phyloP scores from a whole-genome alignment of 1,140 invertebrate species.

The Panulirus ornatus region DNA sequence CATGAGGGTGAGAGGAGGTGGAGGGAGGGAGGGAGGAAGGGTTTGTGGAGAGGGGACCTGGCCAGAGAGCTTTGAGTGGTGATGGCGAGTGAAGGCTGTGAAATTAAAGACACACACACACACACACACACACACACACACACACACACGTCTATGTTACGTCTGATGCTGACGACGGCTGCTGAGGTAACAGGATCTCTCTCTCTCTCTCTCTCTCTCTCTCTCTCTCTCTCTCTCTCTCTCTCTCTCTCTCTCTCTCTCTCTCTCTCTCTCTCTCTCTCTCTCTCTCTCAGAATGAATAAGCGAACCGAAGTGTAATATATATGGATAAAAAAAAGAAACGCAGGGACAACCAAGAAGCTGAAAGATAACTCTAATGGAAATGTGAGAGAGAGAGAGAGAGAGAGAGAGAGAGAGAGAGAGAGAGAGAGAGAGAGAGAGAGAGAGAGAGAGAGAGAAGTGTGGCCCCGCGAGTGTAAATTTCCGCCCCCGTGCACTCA shows the following conservation, averaged over 20 bases:
- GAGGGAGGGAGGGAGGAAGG: background rate
- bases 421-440: background rate
- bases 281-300: background rate
- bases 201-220: conserved; percentile 43
- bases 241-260: conserved; percentile 53
- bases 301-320: too few relatives aligned
- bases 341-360: too few relatives aligned
- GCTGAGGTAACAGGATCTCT: conserved; percentile 22
- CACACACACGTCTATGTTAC: too few relatives aligned
- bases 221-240: conserved; percentile 33
- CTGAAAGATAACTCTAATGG: too few relatives aligned
- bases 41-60: too few relatives aligned
- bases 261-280: conserved; percentile 48
- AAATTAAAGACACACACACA: conserved; percentile 59
- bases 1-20: background rate
- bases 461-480: too few relatives aligned
- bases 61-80: background rate
- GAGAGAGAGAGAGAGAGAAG: conserved; percentile 40
- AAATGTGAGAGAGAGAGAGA: background rate
- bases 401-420: background rate
- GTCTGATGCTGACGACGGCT: too few relatives aligned
- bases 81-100: conserved; percentile 55
- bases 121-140: conserved; percentile 45
- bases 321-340: too few relatives aligned
- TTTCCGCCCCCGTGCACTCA: too few relatives aligned